phyloP scores from a whole-genome alignment of 2,797 vertebrate species.

The Gadopsis bispinosus region DNA sequence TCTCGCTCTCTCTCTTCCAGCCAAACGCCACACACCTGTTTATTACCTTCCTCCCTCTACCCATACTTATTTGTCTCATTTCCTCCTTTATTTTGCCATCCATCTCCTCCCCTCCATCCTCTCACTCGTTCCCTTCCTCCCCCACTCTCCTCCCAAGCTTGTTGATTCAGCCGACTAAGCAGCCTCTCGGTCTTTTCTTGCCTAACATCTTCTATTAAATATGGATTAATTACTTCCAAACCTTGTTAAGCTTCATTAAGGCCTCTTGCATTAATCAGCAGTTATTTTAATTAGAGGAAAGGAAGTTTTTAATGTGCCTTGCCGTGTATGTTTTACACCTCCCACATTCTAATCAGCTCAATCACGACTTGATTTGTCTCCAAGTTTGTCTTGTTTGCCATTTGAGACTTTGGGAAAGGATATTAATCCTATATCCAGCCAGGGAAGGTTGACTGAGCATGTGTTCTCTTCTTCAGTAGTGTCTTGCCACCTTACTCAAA shows the following conservation, averaged over 20 bases:
- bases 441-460: neutral
- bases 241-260: conserved; percentile 70
- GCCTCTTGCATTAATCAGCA: conserved; percentile 70
- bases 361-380: conserved; percentile 35
- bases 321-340: conserved; percentile 55
- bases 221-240: conserved; percentile 74
- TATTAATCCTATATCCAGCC: neutral
- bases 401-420: neutral
- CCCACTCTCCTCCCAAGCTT: conserved; percentile 16
- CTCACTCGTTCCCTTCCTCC: conserved; percentile 8
- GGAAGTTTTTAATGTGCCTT: conserved; percentile 59
- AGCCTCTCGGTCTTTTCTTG: conserved; percentile 48
- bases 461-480: neutral
- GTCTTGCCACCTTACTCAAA: neutral
- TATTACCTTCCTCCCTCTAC: conserved; percentile 44
- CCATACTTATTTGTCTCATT: conserved; percentile 61
- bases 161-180: conserved; percentile 66
- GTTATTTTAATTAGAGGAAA: conserved; percentile 70
- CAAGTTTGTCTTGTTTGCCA: conserved; percentile 28
- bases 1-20: conserved; percentile 40
- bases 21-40: conserved; percentile 49
- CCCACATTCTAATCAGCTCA: conserved; percentile 58
- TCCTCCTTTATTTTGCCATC: conserved; percentile 56
- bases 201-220: conserved; percentile 73
- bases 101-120: conserved; percentile 26